A percentile compares a stretch with the other conserved stretches of the same genome.
Evolutionary conservation across 2,888 invertebrate genomes (phyloP).

Genomic region (Stenodema calcarata): DNA sequence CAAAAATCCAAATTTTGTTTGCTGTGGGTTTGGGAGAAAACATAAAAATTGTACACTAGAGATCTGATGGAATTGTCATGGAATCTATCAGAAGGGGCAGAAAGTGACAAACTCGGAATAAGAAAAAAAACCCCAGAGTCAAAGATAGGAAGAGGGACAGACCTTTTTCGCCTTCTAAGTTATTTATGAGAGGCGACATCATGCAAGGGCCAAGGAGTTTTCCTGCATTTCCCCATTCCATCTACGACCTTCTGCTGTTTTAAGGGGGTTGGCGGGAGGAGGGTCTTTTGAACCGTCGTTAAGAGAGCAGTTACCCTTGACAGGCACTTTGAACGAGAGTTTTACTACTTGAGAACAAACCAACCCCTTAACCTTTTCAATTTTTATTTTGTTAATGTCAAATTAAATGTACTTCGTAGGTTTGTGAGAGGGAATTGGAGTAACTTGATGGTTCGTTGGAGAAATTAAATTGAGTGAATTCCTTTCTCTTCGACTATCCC

Average conservation of each 20-base stretch:
- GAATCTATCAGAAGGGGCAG: background rate
- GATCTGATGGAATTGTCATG: no score
- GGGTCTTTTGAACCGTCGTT: conserved; percentile 18
- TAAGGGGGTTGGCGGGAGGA: background rate
- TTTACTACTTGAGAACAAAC: background rate
- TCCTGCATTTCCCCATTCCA: background rate
- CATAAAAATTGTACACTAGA: no score
- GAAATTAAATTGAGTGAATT: no score
- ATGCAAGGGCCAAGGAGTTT: conserved; percentile 8
- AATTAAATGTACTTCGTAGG: no score
- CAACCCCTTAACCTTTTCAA: background rate
- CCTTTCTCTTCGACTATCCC: no score
- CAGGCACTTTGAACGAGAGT: conserved; percentile 14
- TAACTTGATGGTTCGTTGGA: no score
- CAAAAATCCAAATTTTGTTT: no score
- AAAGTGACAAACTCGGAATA: background rate
- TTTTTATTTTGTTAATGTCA: background rate
- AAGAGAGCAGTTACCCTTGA: conserved; percentile 11
- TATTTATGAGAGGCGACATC: conserved; percentile 27
- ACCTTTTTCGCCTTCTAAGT: conserved; percentile 7
- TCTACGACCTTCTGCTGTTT: background rate
- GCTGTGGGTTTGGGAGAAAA: no score
- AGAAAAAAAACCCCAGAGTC: background rate
- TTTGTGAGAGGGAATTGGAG: no score
- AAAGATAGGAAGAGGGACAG: background rate